Base-by-base conservation (phyloP, 2,888 invertebrate genomes). In the Marronus borbonicus region DNA sequence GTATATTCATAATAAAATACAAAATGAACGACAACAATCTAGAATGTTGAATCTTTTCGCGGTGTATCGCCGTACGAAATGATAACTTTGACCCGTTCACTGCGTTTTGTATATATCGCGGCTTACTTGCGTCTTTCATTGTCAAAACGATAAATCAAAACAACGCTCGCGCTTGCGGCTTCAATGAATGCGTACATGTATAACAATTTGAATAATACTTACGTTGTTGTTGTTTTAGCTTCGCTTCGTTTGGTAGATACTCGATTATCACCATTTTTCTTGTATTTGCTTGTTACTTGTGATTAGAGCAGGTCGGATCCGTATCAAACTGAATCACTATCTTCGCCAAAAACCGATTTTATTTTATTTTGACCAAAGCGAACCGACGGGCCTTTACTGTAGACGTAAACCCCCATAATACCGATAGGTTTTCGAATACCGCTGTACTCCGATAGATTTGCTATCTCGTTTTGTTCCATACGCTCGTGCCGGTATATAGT, bases 261-360 rank as follows among this genome's bases (percentile, higher is more conserved):
- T 66, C 65, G 5, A 66, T 44, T 44, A 66, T 36, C 65, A 66
- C 65, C 65, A 66, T 66, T n/a, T 31, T 64, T 44, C 20, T 52
- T 58, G 55, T 58, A 2, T n/a, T 58, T 24, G 3, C 20, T 2
- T 58, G 7, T 3, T 58, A 52, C 1, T 31, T 65, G 14, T 7
- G 39, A 44, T 66, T 7, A 5, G 20, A 44, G 12, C 39, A 17
- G 17, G 39, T 20, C 20, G 20, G 44, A 66, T 66, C 20, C 55
- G 55, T 58, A 5, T 20, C 55, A 5, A 58, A 58, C 55, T 58
- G 20, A 58, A 20, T 17, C 55, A 58, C 17, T 58, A 58, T 58
- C 55, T 4, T 20, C 55, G 20, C 55, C 20, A 58, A 58, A 58
- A 58, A 58, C 55, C 55, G 55, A 58, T 58, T 58, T 20, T 58